These are phyloP conservation scores for Epizoanthus rinbou DNA, from an alignment of 92 coral and sea anemone genomes.

Conservation along the genomic window DNA sequence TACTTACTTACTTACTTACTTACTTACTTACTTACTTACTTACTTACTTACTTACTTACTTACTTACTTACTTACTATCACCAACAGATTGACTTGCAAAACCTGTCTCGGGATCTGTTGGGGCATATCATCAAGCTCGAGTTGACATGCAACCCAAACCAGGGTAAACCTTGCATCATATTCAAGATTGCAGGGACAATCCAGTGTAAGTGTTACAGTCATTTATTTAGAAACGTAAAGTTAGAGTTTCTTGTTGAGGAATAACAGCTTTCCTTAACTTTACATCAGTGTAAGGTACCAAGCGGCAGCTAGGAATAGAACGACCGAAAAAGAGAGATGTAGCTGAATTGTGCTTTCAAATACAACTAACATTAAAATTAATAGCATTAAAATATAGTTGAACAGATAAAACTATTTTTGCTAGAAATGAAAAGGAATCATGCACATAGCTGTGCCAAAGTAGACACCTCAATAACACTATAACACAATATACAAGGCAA, in stretches of 20 bases:
- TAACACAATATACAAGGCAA: no score
- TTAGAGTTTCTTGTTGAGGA: neutral
- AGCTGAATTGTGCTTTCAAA: neutral
- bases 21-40: no score
- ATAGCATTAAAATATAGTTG: no score
- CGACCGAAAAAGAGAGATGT: neutral
- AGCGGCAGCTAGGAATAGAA: neutral
- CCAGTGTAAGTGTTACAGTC: neutral
- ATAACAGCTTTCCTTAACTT: neutral
- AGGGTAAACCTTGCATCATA: slow-evolving; percentile 5
- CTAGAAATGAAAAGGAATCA: no score
- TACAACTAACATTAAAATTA: no score
- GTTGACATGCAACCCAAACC: slow-evolving; percentile 5
- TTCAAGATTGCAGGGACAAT: slow-evolving; percentile 23
- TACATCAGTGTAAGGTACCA: neutral
- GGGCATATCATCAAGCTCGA: slow-evolving; percentile 25
- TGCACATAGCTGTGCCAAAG: no score
- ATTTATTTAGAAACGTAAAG: neutral
- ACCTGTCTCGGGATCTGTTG: neutral
- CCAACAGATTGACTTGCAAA: slow-evolving; percentile 7
- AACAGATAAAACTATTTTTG: no score
- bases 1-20: no score
- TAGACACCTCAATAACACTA: no score
- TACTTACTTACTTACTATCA: no score
- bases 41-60: no score